Evolutionary conservation across 2,113 vertebrate species (phyloP).

Genomic region (Phylloscopus whistleri): DNA sequence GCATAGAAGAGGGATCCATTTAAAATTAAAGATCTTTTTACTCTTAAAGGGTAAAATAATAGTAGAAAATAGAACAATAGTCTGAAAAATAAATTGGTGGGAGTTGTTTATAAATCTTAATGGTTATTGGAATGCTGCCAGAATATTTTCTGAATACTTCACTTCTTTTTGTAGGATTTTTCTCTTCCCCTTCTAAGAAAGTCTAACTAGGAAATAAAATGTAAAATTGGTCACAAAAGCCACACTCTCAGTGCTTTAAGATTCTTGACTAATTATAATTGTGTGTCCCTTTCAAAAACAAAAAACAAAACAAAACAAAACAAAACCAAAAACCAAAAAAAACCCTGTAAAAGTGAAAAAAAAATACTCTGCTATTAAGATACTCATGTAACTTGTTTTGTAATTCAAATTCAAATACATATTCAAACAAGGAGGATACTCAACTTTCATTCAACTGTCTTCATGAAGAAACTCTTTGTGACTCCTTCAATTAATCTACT

Average conservation of each 20-base stretch:
- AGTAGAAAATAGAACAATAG: neutral
- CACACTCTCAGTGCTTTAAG: neutral
- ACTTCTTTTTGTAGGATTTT: neutral
- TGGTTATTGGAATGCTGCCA: neutral
- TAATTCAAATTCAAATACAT: neutral
- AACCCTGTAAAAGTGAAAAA: neutral
- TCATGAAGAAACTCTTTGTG: neutral
- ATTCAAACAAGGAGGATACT: neutral
- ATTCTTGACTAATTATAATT: neutral
- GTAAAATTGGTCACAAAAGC: neutral
- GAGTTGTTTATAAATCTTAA: neutral
- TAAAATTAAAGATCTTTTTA: neutral
- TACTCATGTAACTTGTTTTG: neutral
- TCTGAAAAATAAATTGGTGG: neutral
- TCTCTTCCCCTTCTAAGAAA: neutral
- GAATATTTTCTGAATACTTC: neutral
- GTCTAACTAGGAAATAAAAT: neutral
- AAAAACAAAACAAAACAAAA: fast-evolving
- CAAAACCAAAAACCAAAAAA: too few species aligned
- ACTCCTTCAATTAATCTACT: neutral
- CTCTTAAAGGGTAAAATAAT: neutral
- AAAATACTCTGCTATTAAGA: neutral
- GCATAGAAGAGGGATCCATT: neutral
- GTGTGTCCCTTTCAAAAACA: neutral
- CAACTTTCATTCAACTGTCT: neutral